phyloP scores from a whole-genome alignment of 2,113 vertebrate species.

The Sakesphorus luctuosus region DNA sequence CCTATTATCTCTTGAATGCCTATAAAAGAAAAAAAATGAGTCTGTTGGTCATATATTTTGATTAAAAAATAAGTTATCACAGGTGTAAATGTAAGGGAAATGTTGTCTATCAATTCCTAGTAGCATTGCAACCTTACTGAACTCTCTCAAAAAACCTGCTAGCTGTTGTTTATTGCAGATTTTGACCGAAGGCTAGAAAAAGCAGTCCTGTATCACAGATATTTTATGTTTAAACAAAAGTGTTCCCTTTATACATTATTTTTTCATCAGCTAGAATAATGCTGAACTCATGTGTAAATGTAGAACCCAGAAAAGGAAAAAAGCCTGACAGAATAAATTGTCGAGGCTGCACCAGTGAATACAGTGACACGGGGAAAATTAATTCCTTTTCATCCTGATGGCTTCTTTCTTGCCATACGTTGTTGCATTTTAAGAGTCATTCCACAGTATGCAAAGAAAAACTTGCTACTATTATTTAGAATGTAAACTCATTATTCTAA shows the following conservation, averaged over 20 bases:
- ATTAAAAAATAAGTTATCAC: neutral
- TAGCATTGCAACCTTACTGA: neutral
- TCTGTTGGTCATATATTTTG: neutral
- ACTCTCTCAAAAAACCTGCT: neutral
- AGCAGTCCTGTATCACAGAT: neutral
- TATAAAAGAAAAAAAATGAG: neutral
- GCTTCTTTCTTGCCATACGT: neutral
- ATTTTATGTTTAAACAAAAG: neutral
- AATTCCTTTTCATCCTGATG: constrained; percentile 3
- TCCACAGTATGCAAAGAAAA: neutral
- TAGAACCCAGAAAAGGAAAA: neutral
- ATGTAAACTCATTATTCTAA: neutral
- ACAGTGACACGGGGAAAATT: neutral
- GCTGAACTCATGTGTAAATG: neutral
- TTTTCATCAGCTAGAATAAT: neutral
- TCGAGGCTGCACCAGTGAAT: neutral
- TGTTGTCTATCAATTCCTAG: neutral
- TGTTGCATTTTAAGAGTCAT: neutral
- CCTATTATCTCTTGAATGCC: neutral
- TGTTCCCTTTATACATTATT: neutral
- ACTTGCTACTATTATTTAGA: neutral
- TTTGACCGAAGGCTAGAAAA: neutral
- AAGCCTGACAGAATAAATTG: neutral
- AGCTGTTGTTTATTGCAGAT: neutral
- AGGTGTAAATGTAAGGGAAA: neutral